phyloP scores from a whole-genome alignment of 2,113 vertebrate genomes.

The Onychorhynchus coronatus region DNA sequence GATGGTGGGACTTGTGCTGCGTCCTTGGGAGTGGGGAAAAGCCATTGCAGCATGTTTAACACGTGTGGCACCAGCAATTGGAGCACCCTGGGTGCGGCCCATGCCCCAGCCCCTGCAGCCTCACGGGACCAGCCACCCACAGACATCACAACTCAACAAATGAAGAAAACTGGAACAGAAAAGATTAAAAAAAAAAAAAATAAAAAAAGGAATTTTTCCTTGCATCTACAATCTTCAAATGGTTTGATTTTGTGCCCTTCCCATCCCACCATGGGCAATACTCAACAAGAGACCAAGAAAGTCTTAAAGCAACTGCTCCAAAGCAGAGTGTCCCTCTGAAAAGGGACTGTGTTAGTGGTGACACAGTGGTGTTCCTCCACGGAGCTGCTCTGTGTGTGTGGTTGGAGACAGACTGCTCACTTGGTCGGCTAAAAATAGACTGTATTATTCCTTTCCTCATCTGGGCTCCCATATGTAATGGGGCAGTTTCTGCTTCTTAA shows the following conservation, averaged over 20 bases:
- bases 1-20: rapidly evolving
- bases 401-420: not conserved
- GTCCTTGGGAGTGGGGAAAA: not conserved
- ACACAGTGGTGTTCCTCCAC: rapidly evolving
- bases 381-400: rapidly evolving
- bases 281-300: not conserved
- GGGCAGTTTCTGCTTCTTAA: not conserved
- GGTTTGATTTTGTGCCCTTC: not conserved
- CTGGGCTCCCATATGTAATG: not conserved
- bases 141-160: not conserved
- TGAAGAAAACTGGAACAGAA: not conserved
- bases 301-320: not conserved
- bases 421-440: not conserved
- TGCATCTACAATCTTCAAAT: not conserved
- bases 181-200: too few species aligned
- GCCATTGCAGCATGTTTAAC: rapidly evolving
- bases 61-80: rapidly evolving
- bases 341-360: not conserved
- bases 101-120: not conserved
- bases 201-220: not conserved
- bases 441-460: not conserved
- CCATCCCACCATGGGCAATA: not conserved
- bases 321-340: not conserved
- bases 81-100: not conserved
- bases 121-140: not conserved